These are phyloP conservation scores for Rhynchophorus ferrugineus DNA, from an alignment of 1,140 invertebrate species.

Conservation along the genomic window DNA sequence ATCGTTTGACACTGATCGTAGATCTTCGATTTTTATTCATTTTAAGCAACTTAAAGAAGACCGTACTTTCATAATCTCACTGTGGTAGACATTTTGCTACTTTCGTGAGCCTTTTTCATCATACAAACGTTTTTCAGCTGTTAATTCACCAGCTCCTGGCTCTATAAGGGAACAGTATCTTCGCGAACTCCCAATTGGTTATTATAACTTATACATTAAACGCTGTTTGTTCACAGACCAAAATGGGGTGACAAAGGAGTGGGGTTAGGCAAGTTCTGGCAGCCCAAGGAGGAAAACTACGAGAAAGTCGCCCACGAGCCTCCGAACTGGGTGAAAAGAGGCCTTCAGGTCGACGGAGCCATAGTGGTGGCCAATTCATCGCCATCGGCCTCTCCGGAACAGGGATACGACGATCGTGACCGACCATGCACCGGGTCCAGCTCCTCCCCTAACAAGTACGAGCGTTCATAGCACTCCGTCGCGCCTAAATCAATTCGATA, in stretches of 20 bases:
- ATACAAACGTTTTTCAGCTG: too few relatives aligned
- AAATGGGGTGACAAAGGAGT: constrained; percentile 60
- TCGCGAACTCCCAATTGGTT: too few relatives aligned
- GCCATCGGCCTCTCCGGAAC: constrained; percentile 38
- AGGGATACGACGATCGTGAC: constrained; percentile 30
- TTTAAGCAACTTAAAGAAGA: too few relatives aligned
- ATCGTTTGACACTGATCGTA: too few relatives aligned
- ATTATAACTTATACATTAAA: too few relatives aligned
- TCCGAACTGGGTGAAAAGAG: constrained; percentile 57
- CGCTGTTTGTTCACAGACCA: constrained; percentile 41
- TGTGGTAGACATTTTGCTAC: too few relatives aligned
- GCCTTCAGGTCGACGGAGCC: constrained; percentile 43
- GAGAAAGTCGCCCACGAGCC: constrained; percentile 36
- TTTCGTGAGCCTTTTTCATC: too few relatives aligned
- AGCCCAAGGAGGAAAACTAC: constrained; percentile 43
- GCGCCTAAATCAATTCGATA: not conserved
- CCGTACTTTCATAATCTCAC: too few relatives aligned
- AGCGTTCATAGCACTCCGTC: not conserved
- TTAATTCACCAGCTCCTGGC: too few relatives aligned
- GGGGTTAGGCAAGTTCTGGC: constrained; percentile 58
- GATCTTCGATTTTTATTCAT: too few relatives aligned
- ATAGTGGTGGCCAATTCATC: constrained; percentile 35
- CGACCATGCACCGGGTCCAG: constrained; percentile 34
- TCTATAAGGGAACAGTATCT: too few relatives aligned
- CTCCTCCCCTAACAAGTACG: constrained; percentile 30